Conservation (phyloP, 1,140 invertebrate species). For the Leptestheria dahalacensis region DNA sequence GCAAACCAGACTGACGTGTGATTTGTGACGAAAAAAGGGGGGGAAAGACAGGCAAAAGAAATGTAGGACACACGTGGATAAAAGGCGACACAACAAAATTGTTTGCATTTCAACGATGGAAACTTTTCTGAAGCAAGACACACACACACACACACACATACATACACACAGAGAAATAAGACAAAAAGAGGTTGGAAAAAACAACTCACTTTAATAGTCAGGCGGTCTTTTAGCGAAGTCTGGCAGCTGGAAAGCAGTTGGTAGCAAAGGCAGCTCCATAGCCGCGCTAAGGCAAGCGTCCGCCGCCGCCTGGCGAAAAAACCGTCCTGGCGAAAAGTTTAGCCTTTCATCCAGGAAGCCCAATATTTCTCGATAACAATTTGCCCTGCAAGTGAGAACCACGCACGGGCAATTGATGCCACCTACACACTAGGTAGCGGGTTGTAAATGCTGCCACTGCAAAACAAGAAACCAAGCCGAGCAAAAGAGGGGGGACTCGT, state of each 20-base stretch:
- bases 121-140: neutral
- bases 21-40: too few species aligned
- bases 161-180: neutral
- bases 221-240: neutral
- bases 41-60: too few species aligned
- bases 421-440: neutral
- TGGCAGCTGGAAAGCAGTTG: neutral
- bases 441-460: neutral
- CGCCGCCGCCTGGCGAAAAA: neutral
- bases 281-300: neutral
- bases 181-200: neutral
- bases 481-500: neutral
- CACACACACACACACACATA: too few species aligned
- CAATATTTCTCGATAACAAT: neutral
- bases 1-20: neutral
- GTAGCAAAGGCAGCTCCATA: neutral
- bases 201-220: neutral
- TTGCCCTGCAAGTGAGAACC: neutral
- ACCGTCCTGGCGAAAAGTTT: neutral
- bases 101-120: neutral
- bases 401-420: neutral
- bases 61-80: neutral
- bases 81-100: neutral
- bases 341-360: neutral
- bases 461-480: neutral